Evolutionary conservation across 2,797 vertebrate genomes (phyloP), one percentile per base, ranked within the genome.

Genomic region (Chlorospingus semifuscus): DNA sequence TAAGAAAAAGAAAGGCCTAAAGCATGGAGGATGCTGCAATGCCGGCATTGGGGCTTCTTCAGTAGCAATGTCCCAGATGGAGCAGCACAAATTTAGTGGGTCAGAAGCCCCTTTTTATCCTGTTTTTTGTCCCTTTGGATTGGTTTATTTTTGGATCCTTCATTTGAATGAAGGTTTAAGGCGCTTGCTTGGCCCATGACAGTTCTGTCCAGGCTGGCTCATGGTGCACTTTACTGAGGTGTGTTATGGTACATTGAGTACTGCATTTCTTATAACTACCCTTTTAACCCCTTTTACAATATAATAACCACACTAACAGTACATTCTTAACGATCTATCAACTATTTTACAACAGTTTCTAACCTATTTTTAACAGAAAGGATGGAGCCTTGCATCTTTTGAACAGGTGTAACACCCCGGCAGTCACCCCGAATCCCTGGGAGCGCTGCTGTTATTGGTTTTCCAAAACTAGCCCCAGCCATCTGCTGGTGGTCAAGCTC

Each of bases 401-500:
- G 41, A 93, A 64, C 90, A 96, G 91, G 93, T 84, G 61, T 41
- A 72, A n/a, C 15, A 57, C 93, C 23, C 66, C 46, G 32, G 12
- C 27, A 55, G 90, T 24, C 89, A 7, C 50, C 44, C 15, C 0
- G 0, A 64, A 72, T 71, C 84, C 79, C 68, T 5, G 14, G 60
- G 79, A 80, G 46, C 29, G 10, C 89, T 37, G 68, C 83, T 69
- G 81, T 16, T 56, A 53, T 3, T 1, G 0, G 68, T 83, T 94
- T 94, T 92, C 72, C 91, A 75, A 66, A 95, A 66, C 34, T 44
- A 78, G 92, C 96, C 96, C 88, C 29, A 65, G 93, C 95, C 97
- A 97, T 97, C 97, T 97, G 97, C 94, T 96, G 96, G 92, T 97
- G 97, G 97, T 95, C 97, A 97, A 94, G 92, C 95, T 93, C 75